Evolutionary conservation across 2,797 vertebrate genomes (phyloP).

Genomic region (Sebastes itinus): DNA sequence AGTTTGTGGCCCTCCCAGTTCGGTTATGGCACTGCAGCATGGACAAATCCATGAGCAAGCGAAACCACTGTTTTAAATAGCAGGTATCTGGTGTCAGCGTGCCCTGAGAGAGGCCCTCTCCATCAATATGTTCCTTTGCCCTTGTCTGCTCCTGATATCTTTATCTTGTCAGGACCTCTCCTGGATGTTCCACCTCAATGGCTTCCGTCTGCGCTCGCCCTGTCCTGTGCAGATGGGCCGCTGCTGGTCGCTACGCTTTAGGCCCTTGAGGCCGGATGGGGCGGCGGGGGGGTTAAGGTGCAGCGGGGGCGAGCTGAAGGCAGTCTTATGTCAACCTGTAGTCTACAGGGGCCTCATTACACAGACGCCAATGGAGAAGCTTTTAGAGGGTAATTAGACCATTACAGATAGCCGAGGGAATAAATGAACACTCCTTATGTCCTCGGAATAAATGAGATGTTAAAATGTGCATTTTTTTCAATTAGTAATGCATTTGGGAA

Average conservation of each 20-base stretch:
- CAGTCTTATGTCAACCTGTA: slow-evolving; percentile 73
- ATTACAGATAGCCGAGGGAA: slow-evolving; percentile 68
- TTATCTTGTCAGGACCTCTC: slow-evolving; percentile 82
- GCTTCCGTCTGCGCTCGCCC: slow-evolving; percentile 74
- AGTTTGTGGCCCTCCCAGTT: slow-evolving; percentile 67
- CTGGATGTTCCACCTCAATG: slow-evolving; percentile 80
- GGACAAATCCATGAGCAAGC: slow-evolving; percentile 84
- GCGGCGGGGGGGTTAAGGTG: slow-evolving; percentile 11
- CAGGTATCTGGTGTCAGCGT: slow-evolving; percentile 83
- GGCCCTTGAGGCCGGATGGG: slow-evolving; percentile 50
- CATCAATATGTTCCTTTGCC: slow-evolving; percentile 85
- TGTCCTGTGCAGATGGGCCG: slow-evolving; percentile 69
- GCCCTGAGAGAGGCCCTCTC: slow-evolving; percentile 77
- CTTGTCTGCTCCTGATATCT: slow-evolving; percentile 85
- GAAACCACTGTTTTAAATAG: slow-evolving; percentile 86
- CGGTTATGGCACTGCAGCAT: slow-evolving; percentile 70
- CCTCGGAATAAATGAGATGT: slow-evolving; percentile 65
- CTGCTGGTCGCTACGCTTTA: slow-evolving; percentile 42
- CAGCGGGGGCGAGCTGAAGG: slow-evolving; percentile 50
- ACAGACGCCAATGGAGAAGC: slow-evolving; percentile 70
- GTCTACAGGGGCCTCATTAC: slow-evolving; percentile 75
- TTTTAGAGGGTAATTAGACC: slow-evolving; percentile 75
- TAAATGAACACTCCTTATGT: slow-evolving; percentile 51
- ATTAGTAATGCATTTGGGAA: slow-evolving; percentile 9
- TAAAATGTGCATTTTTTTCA: slow-evolving; percentile 48